These are phyloP conservation scores for Drosophila arizonae DNA, from an alignment of 1,140 invertebrate genomes.

Conservation along the genomic window DNA sequence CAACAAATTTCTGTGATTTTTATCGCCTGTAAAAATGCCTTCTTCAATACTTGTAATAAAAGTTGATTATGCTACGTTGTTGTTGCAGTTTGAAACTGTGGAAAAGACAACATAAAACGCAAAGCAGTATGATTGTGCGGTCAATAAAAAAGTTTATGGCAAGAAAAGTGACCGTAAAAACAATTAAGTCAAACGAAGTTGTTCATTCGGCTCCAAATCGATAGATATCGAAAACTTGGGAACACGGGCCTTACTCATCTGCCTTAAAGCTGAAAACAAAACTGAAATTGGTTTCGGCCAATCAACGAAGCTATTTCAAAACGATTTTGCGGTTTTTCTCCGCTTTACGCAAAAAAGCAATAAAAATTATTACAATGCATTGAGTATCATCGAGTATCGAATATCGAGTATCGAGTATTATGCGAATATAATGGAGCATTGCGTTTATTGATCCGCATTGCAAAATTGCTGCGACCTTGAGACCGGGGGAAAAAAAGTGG, in stretches of 20 bases:
- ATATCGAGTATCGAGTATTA: constrained; percentile 5
- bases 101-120: constrained; percentile 65
- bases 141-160: constrained; percentile 69
- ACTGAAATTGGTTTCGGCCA: constrained; percentile 5
- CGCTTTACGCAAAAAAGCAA: constrained; percentile 26
- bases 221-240: constrained; percentile 11
- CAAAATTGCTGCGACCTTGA: constrained; percentile 30
- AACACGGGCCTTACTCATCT: constrained; percentile 6
- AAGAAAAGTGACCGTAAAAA: constrained; percentile 66
- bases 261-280: constrained; percentile 18
- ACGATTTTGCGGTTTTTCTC: constrained; percentile 67
- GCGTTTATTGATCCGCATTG: constrained; percentile 25
- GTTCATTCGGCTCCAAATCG: constrained; percentile 1
- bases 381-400: constrained; percentile 8
- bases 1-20: constrained; percentile 74
- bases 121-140: constrained; percentile 73
- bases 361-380: constrained; percentile 48
- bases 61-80: constrained; percentile 32
- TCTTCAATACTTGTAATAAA: constrained; percentile 62
- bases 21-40: constrained; percentile 57
- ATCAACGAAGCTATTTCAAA: constrained; percentile 44
- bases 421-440: constrained; percentile 17
- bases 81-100: constrained; percentile 15
- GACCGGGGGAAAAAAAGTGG: background rate
- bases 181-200: constrained; percentile 61